Evolutionary conservation across 2,113 vertebrate genomes (phyloP).

Genomic region (Phalacrocorax carbo): DNA sequence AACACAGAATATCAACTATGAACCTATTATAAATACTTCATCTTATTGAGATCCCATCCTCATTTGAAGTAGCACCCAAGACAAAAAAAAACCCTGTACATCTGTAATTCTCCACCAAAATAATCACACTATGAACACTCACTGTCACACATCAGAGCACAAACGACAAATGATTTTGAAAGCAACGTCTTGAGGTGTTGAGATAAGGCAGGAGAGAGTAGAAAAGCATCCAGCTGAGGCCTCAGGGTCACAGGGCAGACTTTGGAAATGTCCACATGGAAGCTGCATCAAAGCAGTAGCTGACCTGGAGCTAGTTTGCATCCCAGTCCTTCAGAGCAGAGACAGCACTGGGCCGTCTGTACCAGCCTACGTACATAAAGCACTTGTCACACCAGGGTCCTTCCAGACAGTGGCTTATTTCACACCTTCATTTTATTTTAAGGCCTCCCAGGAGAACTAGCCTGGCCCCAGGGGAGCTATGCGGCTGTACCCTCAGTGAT

Average conservation of each 20-base stretch:
- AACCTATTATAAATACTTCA: not conserved
- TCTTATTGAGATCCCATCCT: not conserved
- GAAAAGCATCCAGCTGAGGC: slow-evolving; percentile 6
- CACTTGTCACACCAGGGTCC: not conserved
- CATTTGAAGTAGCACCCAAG: not conserved
- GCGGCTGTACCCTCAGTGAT: not conserved
- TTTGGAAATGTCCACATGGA: not conserved
- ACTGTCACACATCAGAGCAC: slow-evolving; percentile 23
- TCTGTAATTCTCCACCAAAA: not conserved
- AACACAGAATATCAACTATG: not conserved
- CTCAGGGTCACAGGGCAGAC: not conserved
- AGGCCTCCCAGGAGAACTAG: not conserved
- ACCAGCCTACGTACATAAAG: not conserved
- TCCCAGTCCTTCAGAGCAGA: not conserved
- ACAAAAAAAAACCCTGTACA: too few species aligned
- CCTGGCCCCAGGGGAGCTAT: not conserved
- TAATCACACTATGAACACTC: not conserved
- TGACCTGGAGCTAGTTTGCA: not conserved
- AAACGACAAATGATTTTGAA: not conserved
- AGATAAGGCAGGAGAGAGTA: not conserved
- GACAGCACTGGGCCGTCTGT: not conserved
- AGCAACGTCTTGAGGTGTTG: not conserved
- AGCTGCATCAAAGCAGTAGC: not conserved
- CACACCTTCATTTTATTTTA: not conserved
- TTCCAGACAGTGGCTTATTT: not conserved